Conservation (phyloP, 2,888 invertebrate species). For the Microplitis deprimator region DNA sequence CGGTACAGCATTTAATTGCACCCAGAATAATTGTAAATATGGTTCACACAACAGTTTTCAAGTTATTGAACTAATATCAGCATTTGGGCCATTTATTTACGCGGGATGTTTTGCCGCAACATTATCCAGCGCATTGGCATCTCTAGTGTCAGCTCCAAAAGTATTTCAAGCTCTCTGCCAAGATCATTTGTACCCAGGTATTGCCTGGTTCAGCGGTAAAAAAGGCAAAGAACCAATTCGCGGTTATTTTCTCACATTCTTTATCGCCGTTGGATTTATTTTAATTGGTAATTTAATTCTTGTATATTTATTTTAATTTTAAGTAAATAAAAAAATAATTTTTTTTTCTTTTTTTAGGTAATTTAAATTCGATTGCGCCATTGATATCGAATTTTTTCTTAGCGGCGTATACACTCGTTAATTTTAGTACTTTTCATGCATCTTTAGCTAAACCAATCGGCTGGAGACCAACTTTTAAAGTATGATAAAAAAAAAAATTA, state of each 20-base stretch:
- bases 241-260: conserved; percentile 93
- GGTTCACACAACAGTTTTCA: conserved; percentile 87
- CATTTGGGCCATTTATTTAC: conserved; percentile 92
- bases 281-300: conserved; percentile 81
- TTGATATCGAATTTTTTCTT: conserved; percentile 95
- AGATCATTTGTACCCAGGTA: conserved; percentile 93
- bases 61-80: conserved; percentile 87
- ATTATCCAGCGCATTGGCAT: conserved; percentile 94
- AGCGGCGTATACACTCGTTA: conserved; percentile 93
- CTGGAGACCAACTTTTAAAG: conserved; percentile 91
- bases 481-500: conserved; percentile 64
- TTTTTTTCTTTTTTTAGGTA: conserved; percentile 74
- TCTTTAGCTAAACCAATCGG: conserved; percentile 90
- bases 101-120: conserved; percentile 98
- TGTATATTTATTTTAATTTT: conserved; percentile 7
- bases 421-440: conserved; percentile 96
- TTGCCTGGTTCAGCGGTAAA: conserved; percentile 91
- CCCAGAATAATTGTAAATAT: conserved; percentile 74
- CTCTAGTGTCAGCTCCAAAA: conserved; percentile 96
- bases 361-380: conserved; percentile 91
- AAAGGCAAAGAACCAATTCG: conserved; percentile 89
- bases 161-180: conserved; percentile 94
- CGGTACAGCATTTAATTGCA: conserved; percentile 75
- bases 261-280: conserved; percentile 89
- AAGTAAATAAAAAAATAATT: background rate